phyloP scores from a whole-genome alignment of 2,888 invertebrate genomes.

The Cheilosia grossa region DNA sequence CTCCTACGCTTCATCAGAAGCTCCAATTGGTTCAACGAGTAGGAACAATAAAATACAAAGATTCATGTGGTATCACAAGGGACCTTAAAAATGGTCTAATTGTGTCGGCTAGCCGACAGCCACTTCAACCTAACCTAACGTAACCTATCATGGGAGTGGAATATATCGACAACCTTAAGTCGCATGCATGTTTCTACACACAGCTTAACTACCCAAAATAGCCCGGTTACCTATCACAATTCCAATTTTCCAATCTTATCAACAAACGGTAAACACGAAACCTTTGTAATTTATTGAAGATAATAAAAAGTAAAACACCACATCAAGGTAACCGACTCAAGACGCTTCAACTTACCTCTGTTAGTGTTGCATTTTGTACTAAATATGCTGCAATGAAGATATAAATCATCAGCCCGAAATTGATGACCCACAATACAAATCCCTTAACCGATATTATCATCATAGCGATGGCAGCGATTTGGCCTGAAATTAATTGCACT shows the following conservation, averaged over 20 bases:
- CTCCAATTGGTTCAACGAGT: too few relatives aligned
- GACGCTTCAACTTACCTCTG: conserved; percentile 31
- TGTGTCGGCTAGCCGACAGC: too few relatives aligned
- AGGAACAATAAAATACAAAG: too few relatives aligned
- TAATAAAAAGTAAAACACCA: background rate
- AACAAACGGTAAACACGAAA: background rate
- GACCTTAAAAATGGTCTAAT: too few relatives aligned
- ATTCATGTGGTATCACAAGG: too few relatives aligned
- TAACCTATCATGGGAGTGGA: background rate
- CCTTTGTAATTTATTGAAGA: background rate
- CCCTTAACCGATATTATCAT: conserved; percentile 83
- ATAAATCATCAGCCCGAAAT: conserved; percentile 79
- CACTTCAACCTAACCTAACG: too few relatives aligned
- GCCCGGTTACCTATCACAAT: background rate
- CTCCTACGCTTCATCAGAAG: too few relatives aligned
- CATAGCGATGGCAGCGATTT: conserved; percentile 80
- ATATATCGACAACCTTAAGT: background rate
- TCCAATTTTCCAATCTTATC: background rate
- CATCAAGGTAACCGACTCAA: background rate
- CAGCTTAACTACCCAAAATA: conserved; percentile 10
- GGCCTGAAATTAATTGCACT: conserved; percentile 78
- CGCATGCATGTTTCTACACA: background rate
- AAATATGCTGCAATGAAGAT: conserved; percentile 76
- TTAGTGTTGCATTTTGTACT: conserved; percentile 47
- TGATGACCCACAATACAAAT: conserved; percentile 83